Base-by-base conservation (phyloP, 2,888 invertebrate species). In the Acrobasis suavella region DNA sequence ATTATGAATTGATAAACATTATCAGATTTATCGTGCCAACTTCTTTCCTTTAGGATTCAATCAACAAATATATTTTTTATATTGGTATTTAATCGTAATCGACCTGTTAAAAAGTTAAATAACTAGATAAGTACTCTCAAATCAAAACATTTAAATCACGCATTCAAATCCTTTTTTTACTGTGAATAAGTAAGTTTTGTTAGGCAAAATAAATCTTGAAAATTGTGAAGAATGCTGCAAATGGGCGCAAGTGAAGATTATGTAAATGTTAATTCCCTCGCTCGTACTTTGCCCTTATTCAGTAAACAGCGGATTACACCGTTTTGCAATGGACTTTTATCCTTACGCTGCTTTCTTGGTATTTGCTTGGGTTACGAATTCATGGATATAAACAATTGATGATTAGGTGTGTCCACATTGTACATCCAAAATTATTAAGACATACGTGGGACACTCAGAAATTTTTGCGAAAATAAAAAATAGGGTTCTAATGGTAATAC, bases 241-340 rank as follows among this genome's bases (percentile, higher is more conserved):
- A 46, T 56, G 56, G 56, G 46, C 42, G 17, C 14, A 39, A 38
- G 38, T 37, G 17, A 56, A 56, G 56, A 56, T 56, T 56, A 56
- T 56, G 56, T 22, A 22, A 56, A 56, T 56, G 46, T 56, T 42
- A 56, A 56, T 38, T 39, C 15, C 12, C 38, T 55, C 17, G 42
- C 9, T 16, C n/a, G 39, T 22, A 46, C 56, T 56, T 55, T 42
- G 56, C n/a, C 56, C 22, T 56, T 56, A 54, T 54, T 38, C 37
- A 42, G 56, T 56, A 17, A 56, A 56, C 56, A 39, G 16, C 6
- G 56, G 56, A 56, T 56, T 17, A 56, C 42, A 17, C 42, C 12
- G 56, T 15, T 55, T n/a, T n/a, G n/a, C n/a, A n/a, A 38, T 55
- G 16, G 37, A 55, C 55, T 55, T n/a, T 55, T 55, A 55, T 55